Evolutionary conservation across 2,797 vertebrate species (phyloP), one percentile per base, ranked within the genome.

Genomic region (Mus minutoides): DNA sequence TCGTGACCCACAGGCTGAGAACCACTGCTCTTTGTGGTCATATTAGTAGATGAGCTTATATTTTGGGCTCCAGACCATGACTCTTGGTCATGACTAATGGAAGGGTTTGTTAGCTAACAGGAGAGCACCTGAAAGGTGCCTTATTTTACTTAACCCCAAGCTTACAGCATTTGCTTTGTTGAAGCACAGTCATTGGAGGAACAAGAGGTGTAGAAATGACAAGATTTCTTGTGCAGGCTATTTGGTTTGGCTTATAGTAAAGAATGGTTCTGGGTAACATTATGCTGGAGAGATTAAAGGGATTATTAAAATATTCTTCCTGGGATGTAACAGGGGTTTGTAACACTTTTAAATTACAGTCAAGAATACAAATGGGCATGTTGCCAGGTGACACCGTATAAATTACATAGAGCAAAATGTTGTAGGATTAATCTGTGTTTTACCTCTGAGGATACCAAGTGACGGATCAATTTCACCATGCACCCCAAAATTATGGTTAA

Each of bases 271-370:
- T 69, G 79, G 58, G 17, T 86, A 95, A 49, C 78, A 79, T n/a
- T 93, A 60, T 90, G 49, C 29, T 86, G 64, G 73, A 49, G 80
- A 46, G 40, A 95, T 97, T 96, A 90, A 85, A 37, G 84, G 31
- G 54, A 93, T 89, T 95, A 90, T 95, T 94, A 92, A 97, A 97
- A 97, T 95, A 22, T 69, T 97, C 37, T 94, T 96, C 56, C 87
- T 37, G 96, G 85, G 12, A 40, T 80, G 56, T 43, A 69, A 19
- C 69, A 92, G 90, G 77, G 49, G 86, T 96, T 96, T 97, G 43
- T 46, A 96, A 62, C 43, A 93, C 67, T 96, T 97, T 95, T 71
- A 97, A 97, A 97, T 52, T 43, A 80, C 2, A 71, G 43, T 95
- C 11, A 88, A 62, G 94, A 95, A 96, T 95, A 46, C 77, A 97